Evolutionary conservation across 2,888 invertebrate species (phyloP), one percentile per base, ranked within the genome.

Genomic region (Rapana venosa): DNA sequence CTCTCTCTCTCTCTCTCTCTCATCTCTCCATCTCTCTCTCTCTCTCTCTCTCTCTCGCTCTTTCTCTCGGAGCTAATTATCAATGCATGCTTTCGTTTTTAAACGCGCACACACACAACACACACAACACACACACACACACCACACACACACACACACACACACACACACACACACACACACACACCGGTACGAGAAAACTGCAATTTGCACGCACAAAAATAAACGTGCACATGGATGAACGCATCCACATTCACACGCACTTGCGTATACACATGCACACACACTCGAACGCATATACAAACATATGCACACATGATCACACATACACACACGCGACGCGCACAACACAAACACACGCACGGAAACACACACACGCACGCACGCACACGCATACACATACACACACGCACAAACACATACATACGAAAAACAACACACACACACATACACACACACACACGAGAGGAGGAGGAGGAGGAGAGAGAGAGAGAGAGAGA

Each of bases 371-470:
- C 87, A 70, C 36, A 87, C 87, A 47, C 87, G 74, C 87, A 74
- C 87, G 74, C 47, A 35, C 87, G 74, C 74, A 26, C 87, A 87
- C 87, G 36, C 87, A 87, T 35, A 87, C 66, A 74, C 74, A 87
- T 47, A 74, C 87, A 74, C 87, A 66, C 87, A 66, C 32, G 35
- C 66, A 66, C 61, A 87, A 30, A 66, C 61, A 87, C 87, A 30
- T 70, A 66, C 66, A 66, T 70, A 87, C 70, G 26, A n/a, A 32
- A n/a, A 6, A 61, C 61, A 61, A 32, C 87, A 87, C 61, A 56
- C 87, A 66, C 87, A 61, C 87, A 30, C 87, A 35, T n/a, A 22
- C 87, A 32, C 87, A 30, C 70, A 87, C 36, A 35, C 36, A 61
- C 56, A 70, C 87, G 20, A 5, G 4, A 35, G n/a, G n/a, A n/a